Evolutionary conservation across 2,888 invertebrate genomes (phyloP).

Genomic region (Anorthoa munda): DNA sequence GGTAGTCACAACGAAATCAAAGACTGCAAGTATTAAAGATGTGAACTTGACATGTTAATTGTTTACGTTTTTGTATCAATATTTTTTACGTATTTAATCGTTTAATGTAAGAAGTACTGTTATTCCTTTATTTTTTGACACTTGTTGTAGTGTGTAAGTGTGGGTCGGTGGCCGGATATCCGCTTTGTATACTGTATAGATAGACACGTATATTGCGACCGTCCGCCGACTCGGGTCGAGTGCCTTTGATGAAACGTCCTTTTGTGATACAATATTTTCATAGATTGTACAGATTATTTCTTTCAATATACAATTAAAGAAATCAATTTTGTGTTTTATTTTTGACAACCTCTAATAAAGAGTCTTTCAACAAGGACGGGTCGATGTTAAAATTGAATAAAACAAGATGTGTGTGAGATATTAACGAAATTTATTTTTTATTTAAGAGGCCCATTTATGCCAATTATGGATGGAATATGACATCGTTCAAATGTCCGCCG

Average conservation of each 20-base stretch:
- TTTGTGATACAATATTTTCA: slow-evolving; percentile 89
- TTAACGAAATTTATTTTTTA: too few species aligned
- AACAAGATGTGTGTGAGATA: too few species aligned
- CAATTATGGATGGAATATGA: too few species aligned
- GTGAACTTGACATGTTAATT: slow-evolving; percentile 82
- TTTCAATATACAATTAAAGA: slow-evolving; percentile 87
- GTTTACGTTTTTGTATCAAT: slow-evolving; percentile 75
- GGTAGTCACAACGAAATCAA: slow-evolving; percentile 91
- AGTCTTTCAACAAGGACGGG: too few species aligned
- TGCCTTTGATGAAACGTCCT: slow-evolving; percentile 89
- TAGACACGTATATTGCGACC: slow-evolving; percentile 50
- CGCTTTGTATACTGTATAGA: slow-evolving; percentile 43
- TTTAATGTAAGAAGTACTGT: slow-evolving; percentile 79
- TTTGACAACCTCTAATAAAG: not conserved
- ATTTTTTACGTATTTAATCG: slow-evolving; percentile 86
- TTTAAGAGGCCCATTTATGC: too few species aligned
- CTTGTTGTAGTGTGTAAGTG: slow-evolving; percentile 78
- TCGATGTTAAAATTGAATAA: too few species aligned
- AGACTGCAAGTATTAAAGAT: slow-evolving; percentile 87
- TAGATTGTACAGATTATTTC: slow-evolving; percentile 89
- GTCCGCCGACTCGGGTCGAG: slow-evolving; percentile 48
- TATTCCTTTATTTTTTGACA: slow-evolving; percentile 89
- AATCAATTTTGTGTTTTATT: slow-evolving; percentile 65
- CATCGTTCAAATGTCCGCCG: too few species aligned
- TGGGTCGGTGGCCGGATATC: slow-evolving; percentile 44